Evolutionary conservation across 1,140 invertebrate genomes (phyloP).

Genomic region (Papilio polytes): DNA sequence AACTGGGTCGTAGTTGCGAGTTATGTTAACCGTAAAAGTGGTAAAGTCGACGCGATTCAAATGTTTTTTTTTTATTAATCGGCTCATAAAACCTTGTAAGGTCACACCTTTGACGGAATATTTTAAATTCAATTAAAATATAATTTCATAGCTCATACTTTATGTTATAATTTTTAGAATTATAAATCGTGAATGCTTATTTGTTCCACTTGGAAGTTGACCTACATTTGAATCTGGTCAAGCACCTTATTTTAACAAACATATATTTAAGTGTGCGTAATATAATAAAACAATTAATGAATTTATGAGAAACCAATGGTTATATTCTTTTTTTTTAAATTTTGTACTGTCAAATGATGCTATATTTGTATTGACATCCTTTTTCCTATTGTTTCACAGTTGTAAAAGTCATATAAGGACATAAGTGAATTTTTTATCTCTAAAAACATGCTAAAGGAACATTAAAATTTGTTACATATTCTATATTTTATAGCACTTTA

Average conservation of each 20-base stretch:
- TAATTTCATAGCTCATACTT: not conserved
- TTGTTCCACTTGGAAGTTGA: not conserved
- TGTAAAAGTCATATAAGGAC: too few species aligned
- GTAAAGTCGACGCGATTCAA: conserved; percentile 21
- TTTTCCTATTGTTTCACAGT: too few species aligned
- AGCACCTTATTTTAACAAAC: not conserved
- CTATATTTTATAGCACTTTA: not conserved
- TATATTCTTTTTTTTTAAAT: too few species aligned
- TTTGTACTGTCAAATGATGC: too few species aligned
- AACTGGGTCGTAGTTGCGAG: conserved; percentile 27
- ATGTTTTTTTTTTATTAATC: conserved; percentile 1
- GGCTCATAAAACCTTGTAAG: conserved; percentile 21
- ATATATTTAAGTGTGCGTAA: too few species aligned
- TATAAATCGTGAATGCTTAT: not conserved
- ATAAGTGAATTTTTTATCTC: not conserved
- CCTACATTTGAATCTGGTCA: not conserved
- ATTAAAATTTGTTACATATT: not conserved
- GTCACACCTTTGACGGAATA: not conserved
- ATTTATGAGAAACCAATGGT: too few species aligned
- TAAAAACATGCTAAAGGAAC: not conserved
- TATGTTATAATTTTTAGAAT: not conserved
- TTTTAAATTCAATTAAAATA: not conserved
- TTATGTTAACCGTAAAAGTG: conserved; percentile 33
- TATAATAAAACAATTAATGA: not conserved
- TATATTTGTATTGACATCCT: too few species aligned